Percentiles rank a stretch among this genome's conserved stretches.
Evolutionary conservation across 2,888 invertebrate genomes (phyloP).

Genomic region (Cheilosia vulpina): DNA sequence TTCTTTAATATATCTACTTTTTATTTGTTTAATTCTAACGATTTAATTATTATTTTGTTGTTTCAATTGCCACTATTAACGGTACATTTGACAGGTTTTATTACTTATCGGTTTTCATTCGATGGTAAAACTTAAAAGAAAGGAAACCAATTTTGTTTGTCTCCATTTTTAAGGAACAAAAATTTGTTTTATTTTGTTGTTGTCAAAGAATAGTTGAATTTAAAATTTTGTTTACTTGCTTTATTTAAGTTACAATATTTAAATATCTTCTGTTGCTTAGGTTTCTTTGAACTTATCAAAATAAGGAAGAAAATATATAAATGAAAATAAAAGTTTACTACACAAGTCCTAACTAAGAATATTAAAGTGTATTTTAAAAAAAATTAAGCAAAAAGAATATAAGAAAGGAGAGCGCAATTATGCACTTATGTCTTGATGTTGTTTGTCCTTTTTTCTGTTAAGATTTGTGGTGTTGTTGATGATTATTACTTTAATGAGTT

Average conservation of each 20-base stretch:
- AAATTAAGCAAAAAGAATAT: slow-evolving; percentile 11
- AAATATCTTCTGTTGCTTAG: slow-evolving; percentile 41
- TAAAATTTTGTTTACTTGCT: slow-evolving; percentile 5
- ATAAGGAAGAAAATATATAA: slow-evolving; percentile 16
- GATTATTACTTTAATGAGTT: slow-evolving; percentile 55
- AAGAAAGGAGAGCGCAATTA: slow-evolving; percentile 30
- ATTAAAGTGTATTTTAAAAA: slow-evolving; percentile 60
- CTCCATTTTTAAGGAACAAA: slow-evolving; percentile 23
- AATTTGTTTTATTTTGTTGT: slow-evolving; percentile 20
- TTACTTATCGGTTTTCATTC: slow-evolving; percentile 24
- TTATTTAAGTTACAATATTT: slow-evolving; percentile 40
- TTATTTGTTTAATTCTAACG: slow-evolving; percentile 67
- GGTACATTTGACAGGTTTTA: slow-evolving; percentile 69
- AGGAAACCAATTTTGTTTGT: neutral
- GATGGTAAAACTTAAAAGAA: slow-evolving; percentile 52
- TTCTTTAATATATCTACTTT: slow-evolving; percentile 61
- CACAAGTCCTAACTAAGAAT: slow-evolving; percentile 63
- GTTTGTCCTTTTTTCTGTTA: slow-evolving; percentile 42
- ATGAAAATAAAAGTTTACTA: slow-evolving; percentile 30
- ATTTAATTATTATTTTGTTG: slow-evolving; percentile 44
- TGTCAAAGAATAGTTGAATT: slow-evolving; percentile 28
- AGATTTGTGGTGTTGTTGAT: slow-evolving; percentile 27
- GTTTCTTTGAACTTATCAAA: slow-evolving; percentile 68
- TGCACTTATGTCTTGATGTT: slow-evolving; percentile 20
- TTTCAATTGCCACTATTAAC: slow-evolving; percentile 74